phyloP scores from a whole-genome alignment of 2,888 invertebrate genomes.

The Stenurella melanura region DNA sequence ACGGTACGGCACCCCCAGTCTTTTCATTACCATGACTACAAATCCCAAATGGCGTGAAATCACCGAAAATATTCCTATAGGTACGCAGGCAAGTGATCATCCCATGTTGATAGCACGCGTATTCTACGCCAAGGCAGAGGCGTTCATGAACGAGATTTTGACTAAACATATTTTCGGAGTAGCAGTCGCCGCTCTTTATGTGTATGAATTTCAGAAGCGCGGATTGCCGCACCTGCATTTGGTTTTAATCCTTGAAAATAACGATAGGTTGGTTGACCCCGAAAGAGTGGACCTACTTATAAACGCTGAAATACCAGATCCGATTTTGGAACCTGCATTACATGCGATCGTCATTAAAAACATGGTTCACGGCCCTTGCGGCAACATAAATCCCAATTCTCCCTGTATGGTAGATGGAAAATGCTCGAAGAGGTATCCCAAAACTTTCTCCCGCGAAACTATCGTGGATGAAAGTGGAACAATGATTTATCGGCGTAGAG shows the following conservation, averaged over 20 bases:
- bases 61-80: not conserved
- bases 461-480: constrained; percentile 44
- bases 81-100: constrained; percentile 24
- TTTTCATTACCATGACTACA: constrained; percentile 52
- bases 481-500: constrained; percentile 28
- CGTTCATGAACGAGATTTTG: not conserved
- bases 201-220: constrained; percentile 37
- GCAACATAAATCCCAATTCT: constrained; percentile 45
- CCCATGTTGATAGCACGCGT: constrained; percentile 23
- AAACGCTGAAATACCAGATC: constrained; percentile 22
- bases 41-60: constrained; percentile 39
- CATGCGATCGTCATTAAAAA: constrained; percentile 48
- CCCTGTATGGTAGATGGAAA: constrained; percentile 70
- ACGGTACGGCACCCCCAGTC: constrained; percentile 39
- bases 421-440: constrained; percentile 62
- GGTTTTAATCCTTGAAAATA: constrained; percentile 14
- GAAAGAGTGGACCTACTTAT: constrained; percentile 5
- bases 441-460: constrained; percentile 25
- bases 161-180: not conserved
- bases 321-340: not conserved
- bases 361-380: constrained; percentile 72
- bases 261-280: not conserved
- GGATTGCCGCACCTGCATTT: constrained; percentile 44
- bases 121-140: constrained; percentile 22
- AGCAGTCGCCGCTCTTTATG: not conserved